Evolutionary conservation across 64 coral and sea anemone genomes (phyloP).

Genomic region (Actinia tenebrosa): DNA sequence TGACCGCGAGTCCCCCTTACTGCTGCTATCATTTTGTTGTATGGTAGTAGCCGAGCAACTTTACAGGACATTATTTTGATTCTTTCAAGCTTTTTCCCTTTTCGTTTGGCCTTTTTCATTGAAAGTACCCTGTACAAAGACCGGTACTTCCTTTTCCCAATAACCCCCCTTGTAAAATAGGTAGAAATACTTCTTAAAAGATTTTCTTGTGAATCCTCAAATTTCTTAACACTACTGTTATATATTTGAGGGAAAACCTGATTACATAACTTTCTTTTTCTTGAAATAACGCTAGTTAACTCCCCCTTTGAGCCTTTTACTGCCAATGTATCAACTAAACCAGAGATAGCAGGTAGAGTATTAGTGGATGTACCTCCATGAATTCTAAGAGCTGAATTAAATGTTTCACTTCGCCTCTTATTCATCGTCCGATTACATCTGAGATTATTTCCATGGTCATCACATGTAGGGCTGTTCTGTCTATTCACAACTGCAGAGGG

Average conservation of each 20-base stretch:
- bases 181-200: conserved; percentile 38
- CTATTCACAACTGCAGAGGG: conserved; percentile 35
- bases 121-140: conserved; percentile 35
- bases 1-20: too few species aligned
- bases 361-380: conserved; percentile 25
- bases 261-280: conserved; percentile 32
- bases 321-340: conserved; percentile 41
- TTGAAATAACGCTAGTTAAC: conserved; percentile 22
- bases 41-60: conserved; percentile 14
- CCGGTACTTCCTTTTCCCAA: conserved; percentile 39
- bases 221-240: conserved; percentile 31
- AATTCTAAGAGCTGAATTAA: conserved; percentile 37
- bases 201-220: conserved; percentile 33
- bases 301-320: conserved; percentile 20
- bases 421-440: conserved; percentile 29
- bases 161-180: conserved; percentile 29
- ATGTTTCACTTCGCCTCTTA: conserved; percentile 35
- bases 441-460: conserved; percentile 37
- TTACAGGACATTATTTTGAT: not conserved
- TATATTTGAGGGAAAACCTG: conserved; percentile 34
- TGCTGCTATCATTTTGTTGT: not conserved
- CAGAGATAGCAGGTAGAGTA: conserved; percentile 28
- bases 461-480: conserved; percentile 37
- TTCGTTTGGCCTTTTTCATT: conserved; percentile 12
- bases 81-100: not conserved